These are phyloP conservation scores for Anseranas semipalmata DNA, from an alignment of 2,113 vertebrate species.

Conservation along the genomic window DNA sequence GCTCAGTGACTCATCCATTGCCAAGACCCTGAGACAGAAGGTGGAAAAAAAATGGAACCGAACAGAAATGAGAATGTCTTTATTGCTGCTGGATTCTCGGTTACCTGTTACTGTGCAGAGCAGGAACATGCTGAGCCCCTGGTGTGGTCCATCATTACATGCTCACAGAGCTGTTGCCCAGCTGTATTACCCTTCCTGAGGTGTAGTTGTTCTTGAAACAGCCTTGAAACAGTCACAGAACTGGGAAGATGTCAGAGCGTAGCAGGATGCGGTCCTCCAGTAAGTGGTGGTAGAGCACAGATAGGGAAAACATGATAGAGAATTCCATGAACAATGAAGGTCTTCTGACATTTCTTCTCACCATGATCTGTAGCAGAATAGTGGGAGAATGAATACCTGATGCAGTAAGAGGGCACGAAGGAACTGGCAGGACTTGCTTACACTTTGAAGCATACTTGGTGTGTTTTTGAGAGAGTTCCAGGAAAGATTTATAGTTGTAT, in stretches of 20 bases:
- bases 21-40: background rate
- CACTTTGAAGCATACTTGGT: background rate
- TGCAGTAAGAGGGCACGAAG: background rate
- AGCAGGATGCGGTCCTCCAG: background rate
- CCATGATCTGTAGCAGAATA: background rate
- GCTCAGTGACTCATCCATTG: background rate
- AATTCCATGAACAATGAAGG: background rate
- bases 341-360: background rate
- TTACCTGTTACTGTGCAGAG: background rate
- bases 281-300: background rate
- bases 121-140: rapidly evolving
- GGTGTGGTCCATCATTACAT: background rate
- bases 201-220: background rate
- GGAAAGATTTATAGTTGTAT: background rate
- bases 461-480: background rate
- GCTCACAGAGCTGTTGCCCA: rapidly evolving
- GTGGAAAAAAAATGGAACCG: background rate
- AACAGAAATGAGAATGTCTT: background rate
- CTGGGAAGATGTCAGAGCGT: background rate
- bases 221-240: background rate
- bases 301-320: background rate
- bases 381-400: background rate
- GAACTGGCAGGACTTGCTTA: background rate
- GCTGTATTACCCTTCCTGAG: background rate
- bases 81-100: background rate